Conservation (phyloP, 2,797 vertebrate genomes). For the Sebastes itinus region DNA sequence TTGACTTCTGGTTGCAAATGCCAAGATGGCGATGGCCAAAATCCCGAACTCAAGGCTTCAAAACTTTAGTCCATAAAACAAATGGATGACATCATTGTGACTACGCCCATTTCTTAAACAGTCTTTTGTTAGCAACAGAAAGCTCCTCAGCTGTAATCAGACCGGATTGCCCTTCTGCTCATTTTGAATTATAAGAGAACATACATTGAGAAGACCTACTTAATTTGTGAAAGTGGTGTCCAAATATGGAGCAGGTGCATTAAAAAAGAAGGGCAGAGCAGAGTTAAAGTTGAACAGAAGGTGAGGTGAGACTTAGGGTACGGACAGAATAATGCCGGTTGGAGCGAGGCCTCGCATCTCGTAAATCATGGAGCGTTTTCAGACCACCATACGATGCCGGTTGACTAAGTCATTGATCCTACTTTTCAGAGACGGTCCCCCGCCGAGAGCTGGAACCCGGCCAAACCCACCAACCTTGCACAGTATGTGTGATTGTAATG, state of each 20-base stretch:
- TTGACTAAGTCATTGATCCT: constrained; percentile 74
- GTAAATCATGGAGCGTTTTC: constrained; percentile 62
- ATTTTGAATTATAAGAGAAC: constrained; percentile 35
- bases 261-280: neutral
- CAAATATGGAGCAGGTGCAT: constrained; percentile 27
- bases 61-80: too few relatives aligned
- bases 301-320: constrained; percentile 28
- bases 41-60: too few relatives aligned
- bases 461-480: constrained; percentile 54
- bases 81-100: too few relatives aligned
- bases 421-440: constrained; percentile 54
- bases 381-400: constrained; percentile 55
- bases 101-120: too few relatives aligned
- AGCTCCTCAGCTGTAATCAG: constrained; percentile 30
- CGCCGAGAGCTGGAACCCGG: constrained; percentile 38
- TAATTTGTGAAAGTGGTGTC: constrained; percentile 7
- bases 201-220: constrained; percentile 25
- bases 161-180: constrained; percentile 15
- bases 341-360: constrained; percentile 30
- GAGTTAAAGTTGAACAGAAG: constrained; percentile 44
- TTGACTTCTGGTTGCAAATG: too few relatives aligned
- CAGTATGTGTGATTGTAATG: constrained; percentile 41
- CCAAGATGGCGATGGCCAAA: too few relatives aligned
- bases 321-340: constrained; percentile 40
- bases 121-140: neutral